Conservation (phyloP, 2,797 vertebrate species). For the Ptychadena robeensis region DNA sequence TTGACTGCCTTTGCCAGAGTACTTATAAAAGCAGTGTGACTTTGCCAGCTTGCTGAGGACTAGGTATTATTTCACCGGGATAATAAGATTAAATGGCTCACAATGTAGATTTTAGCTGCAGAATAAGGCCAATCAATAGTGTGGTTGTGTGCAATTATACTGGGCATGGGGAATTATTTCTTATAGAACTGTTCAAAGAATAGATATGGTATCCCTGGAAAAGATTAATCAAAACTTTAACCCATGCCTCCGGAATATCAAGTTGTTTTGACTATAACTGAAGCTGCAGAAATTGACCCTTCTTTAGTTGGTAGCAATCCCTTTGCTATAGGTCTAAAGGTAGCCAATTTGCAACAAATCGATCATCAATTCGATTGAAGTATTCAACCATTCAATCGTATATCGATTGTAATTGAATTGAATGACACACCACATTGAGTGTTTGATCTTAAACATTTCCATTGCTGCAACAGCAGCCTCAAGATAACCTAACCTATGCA, state of each 20-base stretch:
- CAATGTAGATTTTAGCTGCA: slow-evolving; percentile 25
- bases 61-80: slow-evolving; percentile 44
- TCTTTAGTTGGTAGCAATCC: too few relatives aligned
- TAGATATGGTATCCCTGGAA: background rate
- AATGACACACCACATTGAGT: too few relatives aligned
- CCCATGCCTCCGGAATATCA: background rate
- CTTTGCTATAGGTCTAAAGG: too few relatives aligned
- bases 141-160: slow-evolving; percentile 19
- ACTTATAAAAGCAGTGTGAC: slow-evolving; percentile 49
- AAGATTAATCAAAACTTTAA: background rate
- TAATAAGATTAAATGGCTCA: slow-evolving; percentile 50
- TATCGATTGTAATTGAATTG: too few relatives aligned
- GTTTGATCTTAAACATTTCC: too few relatives aligned
- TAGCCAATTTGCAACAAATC: too few relatives aligned
- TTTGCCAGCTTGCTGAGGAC: slow-evolving; percentile 30
- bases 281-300: too few relatives aligned
- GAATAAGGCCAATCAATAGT: slow-evolving; percentile 34
- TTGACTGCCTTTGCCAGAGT: slow-evolving; percentile 50
- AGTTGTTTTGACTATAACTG: too few relatives aligned
- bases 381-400: too few relatives aligned
- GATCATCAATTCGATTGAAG: too few relatives aligned
- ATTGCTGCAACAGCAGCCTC: too few relatives aligned
- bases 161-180: background rate
- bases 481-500: too few relatives aligned
- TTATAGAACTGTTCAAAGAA: background rate